These are phyloP conservation scores for Ctena decussata DNA, from an alignment of 2,888 invertebrate genomes.

Conservation along the genomic window DNA sequence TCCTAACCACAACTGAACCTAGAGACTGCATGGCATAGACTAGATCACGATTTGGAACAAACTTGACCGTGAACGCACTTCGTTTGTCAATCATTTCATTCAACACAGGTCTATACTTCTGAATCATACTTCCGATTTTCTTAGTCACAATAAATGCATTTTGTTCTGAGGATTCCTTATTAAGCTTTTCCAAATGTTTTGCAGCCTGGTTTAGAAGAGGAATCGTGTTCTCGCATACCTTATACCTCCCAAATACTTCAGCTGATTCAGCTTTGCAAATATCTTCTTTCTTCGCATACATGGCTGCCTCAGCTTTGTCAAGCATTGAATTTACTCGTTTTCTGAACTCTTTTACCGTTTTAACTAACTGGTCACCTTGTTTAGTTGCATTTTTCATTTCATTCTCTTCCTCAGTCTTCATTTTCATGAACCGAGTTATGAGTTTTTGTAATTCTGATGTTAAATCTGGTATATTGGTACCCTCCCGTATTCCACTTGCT, in stretches of 20 bases:
- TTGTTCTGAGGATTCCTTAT: slow-evolving; percentile 25
- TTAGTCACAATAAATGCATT: slow-evolving; percentile 45
- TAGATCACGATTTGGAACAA: slow-evolving; percentile 46
- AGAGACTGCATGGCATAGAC: slow-evolving; percentile 41
- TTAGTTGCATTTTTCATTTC: slow-evolving; percentile 22
- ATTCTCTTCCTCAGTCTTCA: slow-evolving; percentile 33
- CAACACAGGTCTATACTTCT: slow-evolving; percentile 44
- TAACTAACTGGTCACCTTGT: slow-evolving; percentile 44
- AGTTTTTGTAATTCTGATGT: slow-evolving; percentile 33
- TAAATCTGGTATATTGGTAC: background rate
- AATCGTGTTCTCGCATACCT: slow-evolving; percentile 46
- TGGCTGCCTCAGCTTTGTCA: slow-evolving; percentile 44
- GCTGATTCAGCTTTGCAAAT: slow-evolving; percentile 34
- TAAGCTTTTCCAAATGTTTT: slow-evolving; percentile 30
- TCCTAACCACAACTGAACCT: slow-evolving; percentile 52
- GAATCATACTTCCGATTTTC: slow-evolving; percentile 20
- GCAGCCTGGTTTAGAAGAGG: slow-evolving; percentile 33
- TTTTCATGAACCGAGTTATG: slow-evolving; percentile 34
- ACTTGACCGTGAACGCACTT: slow-evolving; percentile 42
- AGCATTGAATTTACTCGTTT: slow-evolving; percentile 45
- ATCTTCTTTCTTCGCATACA: slow-evolving; percentile 50
- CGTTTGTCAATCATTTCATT: slow-evolving; percentile 41
- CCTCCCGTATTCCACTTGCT: slow-evolving; percentile 6
- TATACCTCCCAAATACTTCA: slow-evolving; percentile 36
- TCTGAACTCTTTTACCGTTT: slow-evolving; percentile 49